Evolutionary conservation across 2,797 vertebrate genomes (phyloP).

Genomic region (Falco berigora): DNA sequence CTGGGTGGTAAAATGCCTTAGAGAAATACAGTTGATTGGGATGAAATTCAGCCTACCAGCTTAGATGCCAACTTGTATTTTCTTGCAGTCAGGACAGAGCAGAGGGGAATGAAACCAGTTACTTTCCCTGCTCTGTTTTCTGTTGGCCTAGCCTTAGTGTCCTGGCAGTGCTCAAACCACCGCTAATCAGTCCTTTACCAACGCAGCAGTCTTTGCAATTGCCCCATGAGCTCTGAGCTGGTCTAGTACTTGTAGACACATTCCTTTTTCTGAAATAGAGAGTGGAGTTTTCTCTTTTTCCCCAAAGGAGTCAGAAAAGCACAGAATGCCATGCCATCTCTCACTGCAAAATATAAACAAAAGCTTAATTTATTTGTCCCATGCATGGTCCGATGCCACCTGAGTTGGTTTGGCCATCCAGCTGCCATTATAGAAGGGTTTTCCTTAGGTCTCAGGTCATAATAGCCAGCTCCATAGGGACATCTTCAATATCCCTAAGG

Average conservation of each 20-base stretch:
- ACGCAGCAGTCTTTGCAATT: background rate
- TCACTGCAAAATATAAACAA: background rate
- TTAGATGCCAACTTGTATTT: background rate
- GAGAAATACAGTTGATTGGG: background rate
- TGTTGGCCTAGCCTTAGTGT: background rate
- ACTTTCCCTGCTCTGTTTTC: background rate
- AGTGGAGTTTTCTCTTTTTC: background rate
- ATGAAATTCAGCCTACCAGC: background rate
- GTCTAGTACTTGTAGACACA: background rate
- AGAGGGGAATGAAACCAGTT: background rate
- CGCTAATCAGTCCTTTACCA: background rate
- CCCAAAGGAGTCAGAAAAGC: background rate
- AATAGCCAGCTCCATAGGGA: background rate
- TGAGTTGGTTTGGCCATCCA: background rate
- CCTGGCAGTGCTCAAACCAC: background rate
- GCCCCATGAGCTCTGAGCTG: background rate
- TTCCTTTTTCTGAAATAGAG: background rate
- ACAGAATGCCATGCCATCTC: background rate
- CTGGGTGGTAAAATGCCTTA: background rate
- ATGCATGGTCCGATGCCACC: background rate
- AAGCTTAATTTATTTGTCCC: background rate
- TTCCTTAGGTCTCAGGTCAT: background rate
- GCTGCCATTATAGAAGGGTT: background rate
- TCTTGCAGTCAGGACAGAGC: background rate
- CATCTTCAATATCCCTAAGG: background rate